These are phyloP conservation scores for Sphaeridia pumilis DNA, from an alignment of 2,888 invertebrate species.

Conservation along the genomic window DNA sequence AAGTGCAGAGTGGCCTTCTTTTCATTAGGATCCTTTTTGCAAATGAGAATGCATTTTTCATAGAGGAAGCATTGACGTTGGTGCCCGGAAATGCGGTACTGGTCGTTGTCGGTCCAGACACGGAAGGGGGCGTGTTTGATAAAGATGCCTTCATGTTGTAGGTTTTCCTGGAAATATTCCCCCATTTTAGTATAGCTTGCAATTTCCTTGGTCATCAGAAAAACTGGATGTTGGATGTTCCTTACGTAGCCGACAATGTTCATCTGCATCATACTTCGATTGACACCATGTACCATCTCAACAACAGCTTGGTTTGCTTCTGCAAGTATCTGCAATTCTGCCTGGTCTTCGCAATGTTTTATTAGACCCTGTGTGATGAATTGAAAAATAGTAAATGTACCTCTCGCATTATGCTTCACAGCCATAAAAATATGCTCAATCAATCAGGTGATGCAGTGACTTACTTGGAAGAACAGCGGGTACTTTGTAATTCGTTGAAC, in stretches of 20 bases:
- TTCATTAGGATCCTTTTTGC: neutral
- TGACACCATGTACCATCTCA: neutral
- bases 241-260: slow-evolving; percentile 4
- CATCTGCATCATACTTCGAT: neutral
- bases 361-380: slow-evolving; percentile 1
- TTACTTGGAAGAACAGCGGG: slow-evolving; percentile 1
- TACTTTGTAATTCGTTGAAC: slow-evolving; percentile 4
- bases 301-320: neutral
- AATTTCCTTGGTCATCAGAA: neutral
- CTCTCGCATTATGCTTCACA: neutral
- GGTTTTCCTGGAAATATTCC: neutral
- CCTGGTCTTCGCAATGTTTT: slow-evolving; percentile 1
- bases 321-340: neutral
- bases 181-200: neutral
- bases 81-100: neutral
- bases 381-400: neutral
- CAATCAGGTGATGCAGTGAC: neutral
- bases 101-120: slow-evolving; percentile 1
- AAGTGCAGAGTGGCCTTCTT: neutral
- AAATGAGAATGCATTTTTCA: neutral
- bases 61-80: neutral
- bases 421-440: neutral
- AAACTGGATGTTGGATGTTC: neutral
- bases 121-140: neutral
- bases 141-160: slow-evolving; percentile 1